These are phyloP conservation scores for Trichoplusia ni DNA, from an alignment of 1,140 invertebrate genomes.

Conservation along the genomic window DNA sequence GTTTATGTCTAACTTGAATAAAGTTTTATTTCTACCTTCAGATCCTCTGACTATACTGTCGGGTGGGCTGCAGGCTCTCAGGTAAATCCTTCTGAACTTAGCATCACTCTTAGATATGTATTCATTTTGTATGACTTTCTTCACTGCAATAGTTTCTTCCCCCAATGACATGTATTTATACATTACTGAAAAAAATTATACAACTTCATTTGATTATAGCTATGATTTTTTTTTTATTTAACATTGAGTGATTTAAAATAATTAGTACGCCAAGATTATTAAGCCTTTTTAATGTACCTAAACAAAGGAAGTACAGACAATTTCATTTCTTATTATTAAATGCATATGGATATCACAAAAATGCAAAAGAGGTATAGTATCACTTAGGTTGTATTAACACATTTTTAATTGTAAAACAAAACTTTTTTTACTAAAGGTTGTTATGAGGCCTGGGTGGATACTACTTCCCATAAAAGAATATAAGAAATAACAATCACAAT, in stretches of 20 bases:
- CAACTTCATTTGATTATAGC: not conserved
- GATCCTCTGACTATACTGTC: slow-evolving; percentile 84
- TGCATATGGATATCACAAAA: too few species aligned
- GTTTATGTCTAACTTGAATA: too few species aligned
- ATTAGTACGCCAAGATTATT: too few species aligned
- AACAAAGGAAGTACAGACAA: too few species aligned
- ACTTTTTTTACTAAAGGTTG: too few species aligned
- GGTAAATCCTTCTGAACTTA: slow-evolving; percentile 84
- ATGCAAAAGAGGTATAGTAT: too few species aligned
- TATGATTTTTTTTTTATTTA: not conserved
- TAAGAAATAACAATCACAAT: not conserved
- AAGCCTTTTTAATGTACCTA: too few species aligned
- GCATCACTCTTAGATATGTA: slow-evolving; percentile 82
- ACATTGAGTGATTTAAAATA: not conserved
- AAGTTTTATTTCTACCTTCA: slow-evolving; percentile 83
- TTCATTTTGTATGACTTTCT: slow-evolving; percentile 69
- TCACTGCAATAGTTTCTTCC: slow-evolving; percentile 71
- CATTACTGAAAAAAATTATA: slow-evolving; percentile 82
- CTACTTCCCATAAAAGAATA: not conserved
- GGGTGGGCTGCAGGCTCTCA: slow-evolving; percentile 85
- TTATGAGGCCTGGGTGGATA: too few species aligned
- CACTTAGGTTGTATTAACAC: too few species aligned
- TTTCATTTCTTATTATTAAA: too few species aligned
- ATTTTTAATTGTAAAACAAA: too few species aligned
- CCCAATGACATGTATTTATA: slow-evolving; percentile 87